Evolutionary conservation across 1,140 invertebrate genomes (phyloP).

Genomic region (Agrilus planipennis): DNA sequence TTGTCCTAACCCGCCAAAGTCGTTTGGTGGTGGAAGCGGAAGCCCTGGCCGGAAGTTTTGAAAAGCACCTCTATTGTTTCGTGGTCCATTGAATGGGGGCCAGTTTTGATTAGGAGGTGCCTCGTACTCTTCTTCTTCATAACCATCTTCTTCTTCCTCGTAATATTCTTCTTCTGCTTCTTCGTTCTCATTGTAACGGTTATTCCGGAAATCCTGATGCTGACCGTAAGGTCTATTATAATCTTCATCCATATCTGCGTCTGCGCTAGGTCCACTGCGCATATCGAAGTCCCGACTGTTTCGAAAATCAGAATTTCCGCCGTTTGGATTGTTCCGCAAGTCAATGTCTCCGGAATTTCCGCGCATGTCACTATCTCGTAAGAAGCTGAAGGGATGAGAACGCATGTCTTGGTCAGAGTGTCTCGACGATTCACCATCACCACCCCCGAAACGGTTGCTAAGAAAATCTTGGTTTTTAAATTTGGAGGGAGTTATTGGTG

Average conservation of each 20-base stretch:
- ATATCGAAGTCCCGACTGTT: slow-evolving; percentile 21
- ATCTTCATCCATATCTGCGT: slow-evolving; percentile 7
- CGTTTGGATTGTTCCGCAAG: slow-evolving; percentile 9
- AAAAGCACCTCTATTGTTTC: slow-evolving; percentile 10
- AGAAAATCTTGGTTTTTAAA: not conserved
- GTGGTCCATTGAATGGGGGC: not conserved
- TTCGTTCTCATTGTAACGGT: slow-evolving; percentile 10
- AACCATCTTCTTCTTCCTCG: slow-evolving; percentile 16
- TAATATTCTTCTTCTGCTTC: slow-evolving; percentile 13
- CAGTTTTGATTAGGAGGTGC: not conserved
- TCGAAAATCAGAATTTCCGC: slow-evolving; percentile 19
- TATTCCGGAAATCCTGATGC: slow-evolving; percentile 10
- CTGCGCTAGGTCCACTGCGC: slow-evolving; percentile 8
- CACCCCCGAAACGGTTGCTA: not conserved
- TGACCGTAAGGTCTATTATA: slow-evolving; percentile 4
- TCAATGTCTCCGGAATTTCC: slow-evolving; percentile 13
- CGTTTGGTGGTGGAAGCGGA: not conserved
- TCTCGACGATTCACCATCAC: not conserved
- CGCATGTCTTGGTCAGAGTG: slow-evolving; percentile 19
- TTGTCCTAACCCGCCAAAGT: slow-evolving; percentile 6
- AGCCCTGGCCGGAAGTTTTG: slow-evolving; percentile 4
- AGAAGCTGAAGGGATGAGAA: not conserved
- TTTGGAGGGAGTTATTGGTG: slow-evolving; percentile 25
- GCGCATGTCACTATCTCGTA: slow-evolving; percentile 19
- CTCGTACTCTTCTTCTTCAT: slow-evolving; percentile 11